Base-by-base conservation (phyloP, 2,888 invertebrate species). In the Drosophila seclusa region DNA sequence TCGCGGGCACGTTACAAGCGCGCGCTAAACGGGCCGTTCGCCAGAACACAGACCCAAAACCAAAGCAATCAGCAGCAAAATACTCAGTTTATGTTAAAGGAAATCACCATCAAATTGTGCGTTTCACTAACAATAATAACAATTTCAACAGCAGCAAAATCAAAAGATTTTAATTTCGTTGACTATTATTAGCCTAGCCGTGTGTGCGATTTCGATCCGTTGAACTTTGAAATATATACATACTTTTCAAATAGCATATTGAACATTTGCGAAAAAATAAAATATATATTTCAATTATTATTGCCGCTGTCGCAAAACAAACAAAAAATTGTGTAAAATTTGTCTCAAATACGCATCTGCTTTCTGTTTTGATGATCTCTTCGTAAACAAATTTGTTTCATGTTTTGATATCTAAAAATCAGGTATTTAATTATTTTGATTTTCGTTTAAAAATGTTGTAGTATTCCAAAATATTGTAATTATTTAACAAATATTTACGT, bases 341-440 rank as follows among this genome's bases (percentile, higher is more conserved):
- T 16, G 11, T 45, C n/a, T 21, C 36, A 69, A 13, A 61, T 67
- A 62, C 50, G 63, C 52, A 66, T 42, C 45, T 59, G 53, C 49
- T 59, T 68, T 82, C 42, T 54, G 68, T 63, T 86, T 80, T 83
- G 63, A 58, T 61, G 42, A 16, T 27, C 48, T 54, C 13, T 89
- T 89, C 77, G 88, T 89, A 89, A 85, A 89, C 88, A 85, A 85
- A 81, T 60, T 55, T 54, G 60, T 70, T 73, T 49, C 31, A 52
- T 62, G 38, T 50, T 69, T 71, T 57, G 18, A 4, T 10, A 32
- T 32, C 16, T 50, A 31, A 27, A 50, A 49, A 29, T 34, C 38
- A 60, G 52, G 59, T 68, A 68, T 40, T 21, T 49, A 10, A n/a
- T 24, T 31, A 2, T n/a, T 18, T 31, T 48, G 7, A 10, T 3